Conservation (phyloP, 2,888 invertebrate species). For the Aleiodes testaceus region DNA sequence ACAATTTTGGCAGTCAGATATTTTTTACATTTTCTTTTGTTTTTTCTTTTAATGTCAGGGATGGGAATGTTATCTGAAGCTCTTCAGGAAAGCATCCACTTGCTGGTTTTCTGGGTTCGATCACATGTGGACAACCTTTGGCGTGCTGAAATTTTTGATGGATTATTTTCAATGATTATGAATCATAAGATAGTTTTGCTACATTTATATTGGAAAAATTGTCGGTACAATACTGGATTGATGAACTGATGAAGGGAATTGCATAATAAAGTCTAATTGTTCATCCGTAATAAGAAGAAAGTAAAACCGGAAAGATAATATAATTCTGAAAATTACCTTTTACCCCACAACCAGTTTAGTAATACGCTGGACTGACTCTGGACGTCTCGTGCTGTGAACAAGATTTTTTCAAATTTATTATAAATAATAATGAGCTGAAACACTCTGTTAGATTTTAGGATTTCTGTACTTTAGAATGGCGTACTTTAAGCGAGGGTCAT, state of each 20-base stretch:
- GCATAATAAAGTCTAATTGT: no score
- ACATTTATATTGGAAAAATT: neutral
- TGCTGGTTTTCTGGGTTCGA: conserved; percentile 56
- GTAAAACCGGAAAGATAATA: neutral
- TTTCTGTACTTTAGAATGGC: neutral
- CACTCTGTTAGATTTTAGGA: neutral
- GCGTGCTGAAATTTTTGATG: conserved; percentile 62
- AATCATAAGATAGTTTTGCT: neutral
- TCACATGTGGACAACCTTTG: conserved; percentile 72
- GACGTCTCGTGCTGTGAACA: conserved; percentile 81
- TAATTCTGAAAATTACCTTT: conserved; percentile 72
- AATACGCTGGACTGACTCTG: conserved; percentile 87
- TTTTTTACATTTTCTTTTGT: neutral
- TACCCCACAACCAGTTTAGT: conserved; percentile 88
- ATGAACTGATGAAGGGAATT: no score
- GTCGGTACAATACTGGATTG: neutral
- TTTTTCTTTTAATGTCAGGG: conserved; percentile 57
- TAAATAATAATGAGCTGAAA: neutral
- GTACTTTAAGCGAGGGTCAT: neutral
- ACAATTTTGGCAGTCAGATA: neutral
- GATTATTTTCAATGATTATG: neutral
- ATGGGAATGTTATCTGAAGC: conserved; percentile 67
- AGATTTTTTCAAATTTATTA: conserved; percentile 44
- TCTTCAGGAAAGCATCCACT: conserved; percentile 50
- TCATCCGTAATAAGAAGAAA: neutral